These are phyloP conservation scores for Cyaniris semiargus DNA, from an alignment of 2,888 invertebrate genomes.

Conservation along the genomic window DNA sequence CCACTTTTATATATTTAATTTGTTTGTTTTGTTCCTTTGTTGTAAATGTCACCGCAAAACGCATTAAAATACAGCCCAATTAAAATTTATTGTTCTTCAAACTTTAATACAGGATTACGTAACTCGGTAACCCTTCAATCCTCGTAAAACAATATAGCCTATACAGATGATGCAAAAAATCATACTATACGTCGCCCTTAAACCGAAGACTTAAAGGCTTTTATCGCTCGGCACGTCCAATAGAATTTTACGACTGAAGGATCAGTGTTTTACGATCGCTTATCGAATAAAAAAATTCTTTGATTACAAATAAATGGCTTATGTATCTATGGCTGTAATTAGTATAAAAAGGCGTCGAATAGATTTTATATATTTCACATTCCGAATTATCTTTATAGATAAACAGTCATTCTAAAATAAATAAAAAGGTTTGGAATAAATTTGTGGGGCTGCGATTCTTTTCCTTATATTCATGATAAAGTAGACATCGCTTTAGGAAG, in stretches of 20 bases:
- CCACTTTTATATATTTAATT: slow-evolving; percentile 41
- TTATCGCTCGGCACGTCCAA: slow-evolving; percentile 58
- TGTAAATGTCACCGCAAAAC: slow-evolving; percentile 74
- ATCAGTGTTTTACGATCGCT: slow-evolving; percentile 73
- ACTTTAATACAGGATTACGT: slow-evolving; percentile 72
- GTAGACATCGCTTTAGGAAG: slow-evolving; percentile 74
- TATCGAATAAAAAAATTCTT: slow-evolving; percentile 69
- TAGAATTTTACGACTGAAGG: slow-evolving; percentile 69
- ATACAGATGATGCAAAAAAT: slow-evolving; percentile 63
- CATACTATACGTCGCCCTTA: slow-evolving; percentile 51
- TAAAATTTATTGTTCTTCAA: slow-evolving; percentile 72
- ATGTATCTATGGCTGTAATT: slow-evolving; percentile 33
- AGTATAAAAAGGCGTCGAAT: slow-evolving; percentile 18
- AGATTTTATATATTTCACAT: slow-evolving; percentile 4
- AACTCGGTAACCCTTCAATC: slow-evolving; percentile 69
- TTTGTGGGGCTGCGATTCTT: slow-evolving; percentile 62
- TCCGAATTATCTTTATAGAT: neutral
- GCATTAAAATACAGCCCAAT: slow-evolving; percentile 75
- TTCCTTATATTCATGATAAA: slow-evolving; percentile 74
- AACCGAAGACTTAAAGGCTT: slow-evolving; percentile 57
- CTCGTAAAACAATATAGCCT: slow-evolving; percentile 69
- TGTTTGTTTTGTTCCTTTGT: slow-evolving; percentile 67
- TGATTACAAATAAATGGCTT: slow-evolving; percentile 62
- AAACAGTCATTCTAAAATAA: neutral
- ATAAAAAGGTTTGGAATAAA: slow-evolving; percentile 40